These are phyloP conservation scores for Macrophya alboannulata DNA, from an alignment of 2,888 invertebrate species.

Conservation along the genomic window DNA sequence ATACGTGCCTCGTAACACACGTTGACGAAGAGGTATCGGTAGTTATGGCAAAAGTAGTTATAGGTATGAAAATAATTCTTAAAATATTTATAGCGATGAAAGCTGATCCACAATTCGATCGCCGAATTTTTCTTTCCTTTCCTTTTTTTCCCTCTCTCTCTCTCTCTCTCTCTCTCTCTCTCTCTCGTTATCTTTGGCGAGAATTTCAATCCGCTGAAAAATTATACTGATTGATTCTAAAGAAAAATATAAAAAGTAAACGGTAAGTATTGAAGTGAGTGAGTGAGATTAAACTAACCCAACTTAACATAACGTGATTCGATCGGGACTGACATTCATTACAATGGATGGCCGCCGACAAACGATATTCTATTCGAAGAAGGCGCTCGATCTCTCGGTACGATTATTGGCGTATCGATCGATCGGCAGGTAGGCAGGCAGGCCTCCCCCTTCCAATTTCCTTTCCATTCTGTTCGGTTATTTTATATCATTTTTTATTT, in stretches of 20 bases:
- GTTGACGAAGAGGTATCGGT: neutral
- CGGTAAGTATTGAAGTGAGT: neutral
- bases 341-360: conserved; percentile 51
- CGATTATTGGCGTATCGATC: conserved; percentile 52
- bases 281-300: conserved; percentile 49
- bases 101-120: neutral
- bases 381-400: conserved; percentile 49
- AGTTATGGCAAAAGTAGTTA: no score
- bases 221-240: neutral
- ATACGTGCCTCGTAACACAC: neutral
- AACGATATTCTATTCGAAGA: conserved; percentile 54
- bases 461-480: neutral
- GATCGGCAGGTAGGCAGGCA: no score
- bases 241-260: neutral
- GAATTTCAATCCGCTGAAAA: conserved; percentile 3
- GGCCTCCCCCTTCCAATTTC: conserved; percentile 8
- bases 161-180: no score
- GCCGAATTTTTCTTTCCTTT: neutral
- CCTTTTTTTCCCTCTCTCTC: no score
- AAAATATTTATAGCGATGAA: neutral
- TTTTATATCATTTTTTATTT: neutral
- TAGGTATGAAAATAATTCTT: neutral
- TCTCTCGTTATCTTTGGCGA: no score
- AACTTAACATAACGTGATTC: conserved; percentile 54
- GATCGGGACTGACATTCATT: conserved; percentile 46